Evolutionary conservation across 2,797 vertebrate genomes (phyloP), one percentile per base, ranked within the genome.

Genomic region (Enteromius thamalakanensis): DNA sequence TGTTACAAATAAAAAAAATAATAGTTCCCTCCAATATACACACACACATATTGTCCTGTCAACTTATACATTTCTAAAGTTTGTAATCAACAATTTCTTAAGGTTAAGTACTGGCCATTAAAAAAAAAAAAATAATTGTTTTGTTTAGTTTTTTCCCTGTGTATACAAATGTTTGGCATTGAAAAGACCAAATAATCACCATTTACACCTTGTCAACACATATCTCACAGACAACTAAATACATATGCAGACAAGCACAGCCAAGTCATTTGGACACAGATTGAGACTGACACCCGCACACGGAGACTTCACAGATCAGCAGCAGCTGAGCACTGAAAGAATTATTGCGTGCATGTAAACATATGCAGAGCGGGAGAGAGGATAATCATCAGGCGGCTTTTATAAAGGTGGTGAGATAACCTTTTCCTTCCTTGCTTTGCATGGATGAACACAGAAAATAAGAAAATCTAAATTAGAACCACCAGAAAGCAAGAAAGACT

Each of bases 361-460:
- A 70, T 80, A 83, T 84, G 62, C 77, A 80, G 47, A 83, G 70
- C 32, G 45, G 58, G 45, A 23, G 64, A 82, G 19, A 34, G 84
- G 70, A 86, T 82, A 82, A 86, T 86, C 58, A 74, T 62, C 53
- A 6, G 11, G 67, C 55, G 32, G 71, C 14, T 65, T 72, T 79
- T 49, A 81, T 79, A 83, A 78, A 87, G 80, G 71, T 83, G 69
- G 51, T 4, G 49, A 55, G 72, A 85, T 86, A 81, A 88, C 82
- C 87, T 88, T 87, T 89, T 53, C 40, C 42, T 82, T 82, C 3
- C 62, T 53, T 21, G 85, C 76, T 86, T 78, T 34, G 55, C 81
- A 51, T 80, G 76, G 51, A 77, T 76, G 79, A 84, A 77, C 74
- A 67, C 19, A 7, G 42, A 76, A 81, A 87, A 86, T 51, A 85